Conservation (phyloP, 2,113 vertebrate species). For the Dipodomys spectabilis region DNA sequence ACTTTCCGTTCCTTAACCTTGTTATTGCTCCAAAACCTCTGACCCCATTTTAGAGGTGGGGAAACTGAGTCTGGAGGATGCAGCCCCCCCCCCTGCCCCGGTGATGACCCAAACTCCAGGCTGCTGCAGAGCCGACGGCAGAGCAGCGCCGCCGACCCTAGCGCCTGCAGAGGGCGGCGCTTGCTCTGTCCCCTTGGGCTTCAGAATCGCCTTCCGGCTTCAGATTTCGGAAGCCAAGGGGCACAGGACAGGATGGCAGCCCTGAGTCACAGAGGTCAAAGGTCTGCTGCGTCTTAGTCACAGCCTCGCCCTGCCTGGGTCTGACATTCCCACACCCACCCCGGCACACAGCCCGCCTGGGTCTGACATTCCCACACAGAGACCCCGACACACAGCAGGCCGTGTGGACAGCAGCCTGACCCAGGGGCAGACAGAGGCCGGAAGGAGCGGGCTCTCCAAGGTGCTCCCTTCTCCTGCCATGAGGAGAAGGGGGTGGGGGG, state of each 20-base stretch:
- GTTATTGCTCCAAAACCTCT: not conserved
- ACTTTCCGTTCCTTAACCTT: not conserved
- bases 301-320: slow-evolving; percentile 78
- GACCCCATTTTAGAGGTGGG: not conserved
- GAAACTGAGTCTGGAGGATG: not conserved
- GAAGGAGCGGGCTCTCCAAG: slow-evolving; percentile 32
- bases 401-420: slow-evolving; percentile 62
- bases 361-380: slow-evolving; percentile 84
- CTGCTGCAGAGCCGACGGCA: too few species aligned
- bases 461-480: too few species aligned
- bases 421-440: slow-evolving; percentile 65
- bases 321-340: slow-evolving; percentile 83
- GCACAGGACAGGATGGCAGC: slow-evolving; percentile 51
- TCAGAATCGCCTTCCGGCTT: not conserved
- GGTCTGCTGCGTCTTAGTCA: slow-evolving; percentile 84
- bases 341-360: slow-evolving; percentile 75
- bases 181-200: not conserved
- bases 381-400: slow-evolving; percentile 71
- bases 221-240: slow-evolving; percentile 64
- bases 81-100: not conserved
- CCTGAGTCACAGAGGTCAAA: slow-evolving; percentile 86
- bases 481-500: too few species aligned
- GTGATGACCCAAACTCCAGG: not conserved
- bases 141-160: too few species aligned
- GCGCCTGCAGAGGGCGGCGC: too few species aligned